Evolutionary conservation across 2,113 vertebrate species (phyloP), one percentile per base, ranked within the genome.

Genomic region (Odontophorus gujanensis): DNA sequence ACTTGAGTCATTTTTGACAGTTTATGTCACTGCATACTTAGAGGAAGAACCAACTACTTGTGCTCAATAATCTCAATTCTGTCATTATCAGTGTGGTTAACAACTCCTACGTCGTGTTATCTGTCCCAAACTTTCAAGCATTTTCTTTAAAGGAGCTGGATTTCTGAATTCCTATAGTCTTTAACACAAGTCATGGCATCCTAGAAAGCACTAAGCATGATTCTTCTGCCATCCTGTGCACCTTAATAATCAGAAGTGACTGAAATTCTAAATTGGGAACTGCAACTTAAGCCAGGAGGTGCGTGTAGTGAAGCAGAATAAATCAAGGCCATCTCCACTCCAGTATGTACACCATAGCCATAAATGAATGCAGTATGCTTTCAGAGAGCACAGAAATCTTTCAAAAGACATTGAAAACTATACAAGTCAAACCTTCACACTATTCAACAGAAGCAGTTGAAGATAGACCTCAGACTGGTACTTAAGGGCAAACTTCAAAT

Each of bases 381-480:
- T 28, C 25, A 75, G 68, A 67, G 30, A 53, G 30, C n/a, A 71
- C 13, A 91, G 63, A 89, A 91, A 55, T 30, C 59, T 83, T 94
- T 17, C 0, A 0, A 82, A 81, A 67, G 74, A 14, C 48, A 26
- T 6, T 62, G 65, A 69, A 80, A 87, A 45, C 0, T 1, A 63
- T 3, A 36, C 17, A 68, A 84, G 38, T 48, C 17, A 75, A 95
- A 74, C 47, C 30, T 78, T 22, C 42, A 13, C 34, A 45, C 57
- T 90, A 30, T 58, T 84, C 47, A 61, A n/a, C 13, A 83, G n/a
- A 15, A 81, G 73, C 11, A 68, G 38, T 9, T 51, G 57, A 22
- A 92, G 66, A 72, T 42, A 61, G 7, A 32, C 26, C 85, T 78
- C 61, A 80, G 43, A 45, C 3, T 68, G 11, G 30, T 48, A 72